A percentile compares a stretch with the other conserved stretches of the same genome.
Conservation (phyloP, 2,113 vertebrate species). For the Callaeas wilsoni region DNA sequence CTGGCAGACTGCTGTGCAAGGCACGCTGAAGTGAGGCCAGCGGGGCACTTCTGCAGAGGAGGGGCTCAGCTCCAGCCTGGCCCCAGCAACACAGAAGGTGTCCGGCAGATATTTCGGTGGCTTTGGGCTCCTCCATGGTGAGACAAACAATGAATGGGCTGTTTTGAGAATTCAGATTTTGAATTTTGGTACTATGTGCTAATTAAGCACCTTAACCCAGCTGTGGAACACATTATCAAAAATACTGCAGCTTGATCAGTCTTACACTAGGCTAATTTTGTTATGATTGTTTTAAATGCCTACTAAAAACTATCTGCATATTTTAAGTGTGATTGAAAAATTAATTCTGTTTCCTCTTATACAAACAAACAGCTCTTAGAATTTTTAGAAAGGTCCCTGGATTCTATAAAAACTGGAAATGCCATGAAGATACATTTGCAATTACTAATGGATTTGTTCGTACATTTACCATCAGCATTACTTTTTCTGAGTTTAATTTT, state of each 20-base stretch:
- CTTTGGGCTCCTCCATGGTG: not conserved
- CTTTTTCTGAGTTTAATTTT: not conserved
- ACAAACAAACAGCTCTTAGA: not conserved
- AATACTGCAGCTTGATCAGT: not conserved
- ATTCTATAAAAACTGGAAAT: not conserved
- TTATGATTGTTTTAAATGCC: not conserved
- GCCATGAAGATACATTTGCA: not conserved
- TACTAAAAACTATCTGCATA: not conserved
- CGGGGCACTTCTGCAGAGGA: fast-evolving
- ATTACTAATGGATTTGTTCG: not conserved
- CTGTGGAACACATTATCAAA: not conserved
- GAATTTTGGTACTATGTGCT: not conserved
- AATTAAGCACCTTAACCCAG: not conserved
- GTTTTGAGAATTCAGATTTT: not conserved
- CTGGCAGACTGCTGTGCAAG: not conserved
- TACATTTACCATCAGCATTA: not conserved
- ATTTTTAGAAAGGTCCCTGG: not conserved
- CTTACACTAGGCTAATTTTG: not conserved
- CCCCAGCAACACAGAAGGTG: not conserved
- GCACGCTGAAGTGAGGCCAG: not conserved
- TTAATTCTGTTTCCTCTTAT: not conserved
- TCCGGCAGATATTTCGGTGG: not conserved
- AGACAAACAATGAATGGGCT: not conserved
- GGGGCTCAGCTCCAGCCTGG: not conserved
- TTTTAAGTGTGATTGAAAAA: not conserved